Base-by-base conservation (phyloP, 2,113 vertebrate genomes). In the Callospermophilus lateralis region DNA sequence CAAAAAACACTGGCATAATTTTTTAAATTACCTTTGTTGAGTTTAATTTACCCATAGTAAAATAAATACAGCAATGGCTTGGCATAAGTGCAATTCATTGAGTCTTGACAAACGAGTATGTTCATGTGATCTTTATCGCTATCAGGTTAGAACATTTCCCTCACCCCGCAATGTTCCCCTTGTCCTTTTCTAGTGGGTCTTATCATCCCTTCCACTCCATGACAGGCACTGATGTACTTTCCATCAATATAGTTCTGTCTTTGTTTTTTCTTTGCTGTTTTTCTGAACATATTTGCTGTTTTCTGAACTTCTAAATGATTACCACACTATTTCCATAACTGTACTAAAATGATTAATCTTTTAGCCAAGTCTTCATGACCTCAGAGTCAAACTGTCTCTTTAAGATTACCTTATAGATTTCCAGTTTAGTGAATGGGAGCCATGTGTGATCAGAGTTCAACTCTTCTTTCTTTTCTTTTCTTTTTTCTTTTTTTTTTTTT, bases 261-360 rank as follows among this genome's bases (percentile, higher is more conserved):
- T 81, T 68, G 51, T 53, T 80, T 92, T 39, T 79, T 15, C 9
- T 78, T 45, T 34, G 3, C 70, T 91, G 1, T 34, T 72, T 76
- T 88, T 89, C 74, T 96, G 55, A 96, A 78, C 19, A 81, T n/a
- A 15, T 17, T 45, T 34, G 3, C 70, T 90, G 1, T 34, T 70
- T 74, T 88, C 74, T 96, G 48, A 96, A 78, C 9, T 80, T 90
- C 65, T 74, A 84, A 53, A 28, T 73, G 93, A 78, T 68, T 34
- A 80, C 19, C 32, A 37, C 32, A 32, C 32, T 63, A 8, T 81
- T 63, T 88, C 13, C 39, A 19, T 78, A 15, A 45, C 19, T 90
- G 16, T 67, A 19, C 22, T 42, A 39, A 85, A 73, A 61, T 70
- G 79, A 84, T 7, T 65, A 55, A 81, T 90, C 10, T 19, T 81